Conservation (phyloP, 64 coral and sea anemone genomes). For the Acropora tenuis region DNA sequence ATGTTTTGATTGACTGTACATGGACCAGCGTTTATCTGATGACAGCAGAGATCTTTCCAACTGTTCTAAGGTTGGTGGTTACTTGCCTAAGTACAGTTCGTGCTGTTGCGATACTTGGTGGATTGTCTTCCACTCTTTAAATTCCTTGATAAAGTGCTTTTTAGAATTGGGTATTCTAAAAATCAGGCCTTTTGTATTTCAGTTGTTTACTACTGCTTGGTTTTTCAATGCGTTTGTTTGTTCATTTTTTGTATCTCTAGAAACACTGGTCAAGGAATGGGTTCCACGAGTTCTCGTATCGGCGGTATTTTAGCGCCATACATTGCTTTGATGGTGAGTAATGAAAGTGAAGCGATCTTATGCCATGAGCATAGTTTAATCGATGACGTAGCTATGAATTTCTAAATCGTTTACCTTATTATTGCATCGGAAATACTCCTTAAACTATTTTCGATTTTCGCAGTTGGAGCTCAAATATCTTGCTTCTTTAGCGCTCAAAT, state of each 20-base stretch:
- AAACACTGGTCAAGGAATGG: slow-evolving; percentile 52
- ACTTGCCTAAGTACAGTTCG: no score
- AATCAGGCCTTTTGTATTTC: no score
- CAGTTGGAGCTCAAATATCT: not conserved
- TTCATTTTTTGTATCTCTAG: not conserved
- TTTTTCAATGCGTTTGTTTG: not conserved
- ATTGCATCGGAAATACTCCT: slow-evolving; percentile 3
- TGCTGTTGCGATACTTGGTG: no score
- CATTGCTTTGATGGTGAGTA: no score
- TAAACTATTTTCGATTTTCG: not conserved
- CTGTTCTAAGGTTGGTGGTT: slow-evolving; percentile 37
- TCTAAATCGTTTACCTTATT: slow-evolving; percentile 23
- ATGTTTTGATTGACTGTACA: slow-evolving; percentile 41
- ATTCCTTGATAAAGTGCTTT: no score
- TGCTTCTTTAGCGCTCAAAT: not conserved
- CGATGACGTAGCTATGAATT: not conserved
- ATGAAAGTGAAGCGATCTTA: no score
- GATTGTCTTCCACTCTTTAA: no score
- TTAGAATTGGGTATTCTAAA: no score
- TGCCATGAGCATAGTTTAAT: no score
- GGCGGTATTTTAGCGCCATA: not conserved
- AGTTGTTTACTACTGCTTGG: no score
- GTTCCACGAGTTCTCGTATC: slow-evolving; percentile 46
- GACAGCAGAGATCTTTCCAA: slow-evolving; percentile 52
- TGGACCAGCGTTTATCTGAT: slow-evolving; percentile 61